Evolutionary conservation across 53 echinoderm and acorn worm genomes (phyloP).

Genomic region (Crossaster papposus): DNA sequence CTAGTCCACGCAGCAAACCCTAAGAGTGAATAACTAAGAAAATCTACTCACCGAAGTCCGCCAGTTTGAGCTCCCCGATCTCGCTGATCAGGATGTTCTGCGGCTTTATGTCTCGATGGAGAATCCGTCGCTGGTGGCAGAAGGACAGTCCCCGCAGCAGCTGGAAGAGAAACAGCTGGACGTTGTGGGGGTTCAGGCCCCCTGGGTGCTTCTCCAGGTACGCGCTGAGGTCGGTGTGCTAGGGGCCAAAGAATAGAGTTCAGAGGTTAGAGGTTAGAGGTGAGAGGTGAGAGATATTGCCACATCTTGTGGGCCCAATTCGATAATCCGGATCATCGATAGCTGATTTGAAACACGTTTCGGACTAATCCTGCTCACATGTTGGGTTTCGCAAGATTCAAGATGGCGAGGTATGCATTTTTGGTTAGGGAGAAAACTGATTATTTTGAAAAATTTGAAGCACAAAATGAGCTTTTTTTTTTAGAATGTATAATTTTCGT

Average conservation of each 20-base stretch:
- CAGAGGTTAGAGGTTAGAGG: not conserved
- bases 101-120: constrained; percentile 96
- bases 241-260: not conserved
- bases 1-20: too few relatives aligned
- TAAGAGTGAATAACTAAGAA: too few relatives aligned
- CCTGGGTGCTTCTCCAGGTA: constrained; percentile 96
- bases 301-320: too few relatives aligned
- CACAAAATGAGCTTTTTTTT: too few relatives aligned
- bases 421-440: too few relatives aligned
- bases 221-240: constrained; percentile 96
- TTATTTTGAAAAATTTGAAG: too few relatives aligned
- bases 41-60: constrained; percentile 99
- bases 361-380: too few relatives aligned
- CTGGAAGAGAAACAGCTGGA: constrained; percentile 94
- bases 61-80: constrained; percentile 92
- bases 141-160: constrained; percentile 88
- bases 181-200: constrained; percentile 87
- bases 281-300: not conserved
- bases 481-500: too few relatives aligned
- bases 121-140: constrained; percentile 84
- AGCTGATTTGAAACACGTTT: too few relatives aligned
- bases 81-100: constrained; percentile 99
- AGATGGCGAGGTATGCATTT: too few relatives aligned
- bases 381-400: too few relatives aligned
- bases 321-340: too few relatives aligned